Evolutionary conservation across 2,113 vertebrate genomes (phyloP).

Genomic region (Potamarius usumacintae): DNA sequence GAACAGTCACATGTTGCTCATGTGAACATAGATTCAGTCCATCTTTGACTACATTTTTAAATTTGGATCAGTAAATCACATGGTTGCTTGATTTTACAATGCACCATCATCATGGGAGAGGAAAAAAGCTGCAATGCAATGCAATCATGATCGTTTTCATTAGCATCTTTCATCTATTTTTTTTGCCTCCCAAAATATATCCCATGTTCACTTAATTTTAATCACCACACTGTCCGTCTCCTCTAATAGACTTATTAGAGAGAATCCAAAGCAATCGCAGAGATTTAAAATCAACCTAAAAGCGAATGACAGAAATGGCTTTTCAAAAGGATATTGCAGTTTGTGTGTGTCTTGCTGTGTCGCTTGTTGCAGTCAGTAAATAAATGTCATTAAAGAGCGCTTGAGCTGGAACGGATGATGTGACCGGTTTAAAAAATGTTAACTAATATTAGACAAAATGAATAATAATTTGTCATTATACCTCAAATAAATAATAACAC

Average conservation of each 20-base stretch:
- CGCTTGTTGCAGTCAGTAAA: constrained; percentile 16
- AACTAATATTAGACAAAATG: background rate
- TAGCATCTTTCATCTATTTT: background rate
- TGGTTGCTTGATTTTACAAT: background rate
- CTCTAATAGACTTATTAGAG: background rate
- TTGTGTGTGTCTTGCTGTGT: constrained; percentile 29
- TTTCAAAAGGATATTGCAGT: constrained; percentile 26
- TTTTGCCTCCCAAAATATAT: background rate
- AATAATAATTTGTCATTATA: background rate
- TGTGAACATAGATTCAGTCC: background rate
- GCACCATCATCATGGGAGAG: background rate
- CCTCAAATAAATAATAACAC: background rate
- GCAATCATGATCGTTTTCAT: background rate
- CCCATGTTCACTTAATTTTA: background rate
- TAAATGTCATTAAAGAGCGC: background rate
- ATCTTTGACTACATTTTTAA: background rate
- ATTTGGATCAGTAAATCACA: background rate
- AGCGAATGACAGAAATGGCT: background rate
- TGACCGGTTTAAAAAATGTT: background rate
- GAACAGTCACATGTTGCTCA: background rate
- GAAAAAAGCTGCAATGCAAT: background rate
- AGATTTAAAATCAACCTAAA: background rate
- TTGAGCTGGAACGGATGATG: constrained; percentile 20
- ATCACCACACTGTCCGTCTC: background rate
- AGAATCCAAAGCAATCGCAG: background rate